Evolutionary conservation across 1,140 invertebrate species (phyloP).

Genomic region (Chymomyza costata): DNA sequence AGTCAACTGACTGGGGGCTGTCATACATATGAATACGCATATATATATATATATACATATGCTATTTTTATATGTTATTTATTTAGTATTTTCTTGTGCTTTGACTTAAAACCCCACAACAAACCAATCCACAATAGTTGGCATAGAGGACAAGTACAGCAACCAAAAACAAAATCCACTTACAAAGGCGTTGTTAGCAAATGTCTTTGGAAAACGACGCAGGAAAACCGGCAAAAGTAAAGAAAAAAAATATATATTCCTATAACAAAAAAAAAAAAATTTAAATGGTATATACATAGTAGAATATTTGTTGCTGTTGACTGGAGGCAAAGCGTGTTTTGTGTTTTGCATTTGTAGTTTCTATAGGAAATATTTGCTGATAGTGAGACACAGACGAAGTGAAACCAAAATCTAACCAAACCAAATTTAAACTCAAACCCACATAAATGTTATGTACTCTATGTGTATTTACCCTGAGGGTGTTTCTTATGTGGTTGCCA

Average conservation of each 20-base stretch:
- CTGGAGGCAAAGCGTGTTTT: slow-evolving; percentile 14
- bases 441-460: too few relatives aligned
- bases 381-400: slow-evolving; percentile 31
- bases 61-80: not conserved
- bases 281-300: too few relatives aligned
- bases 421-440: too few relatives aligned
- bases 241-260: slow-evolving; percentile 2
- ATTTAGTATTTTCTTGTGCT: not conserved
- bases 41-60: too few relatives aligned
- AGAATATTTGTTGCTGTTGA: slow-evolving; percentile 31
- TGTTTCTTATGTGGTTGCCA: too few relatives aligned
- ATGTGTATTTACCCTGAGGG: not conserved
- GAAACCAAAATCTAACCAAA: too few relatives aligned
- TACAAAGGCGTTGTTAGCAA: slow-evolving; percentile 18
- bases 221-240: not conserved
- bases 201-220: slow-evolving; percentile 15
- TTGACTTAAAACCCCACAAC: not conserved
- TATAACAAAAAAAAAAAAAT: not conserved
- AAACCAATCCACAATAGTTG: not conserved
- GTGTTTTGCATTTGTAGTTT: slow-evolving; percentile 23
- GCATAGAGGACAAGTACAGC: not conserved
- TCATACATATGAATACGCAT: too few relatives aligned
- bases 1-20: too few relatives aligned
- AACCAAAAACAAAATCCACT: slow-evolving; percentile 17
- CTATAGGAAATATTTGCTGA: slow-evolving; percentile 37